Base-by-base conservation (phyloP, 2,888 invertebrate genomes). In the Apodemia duryi region DNA sequence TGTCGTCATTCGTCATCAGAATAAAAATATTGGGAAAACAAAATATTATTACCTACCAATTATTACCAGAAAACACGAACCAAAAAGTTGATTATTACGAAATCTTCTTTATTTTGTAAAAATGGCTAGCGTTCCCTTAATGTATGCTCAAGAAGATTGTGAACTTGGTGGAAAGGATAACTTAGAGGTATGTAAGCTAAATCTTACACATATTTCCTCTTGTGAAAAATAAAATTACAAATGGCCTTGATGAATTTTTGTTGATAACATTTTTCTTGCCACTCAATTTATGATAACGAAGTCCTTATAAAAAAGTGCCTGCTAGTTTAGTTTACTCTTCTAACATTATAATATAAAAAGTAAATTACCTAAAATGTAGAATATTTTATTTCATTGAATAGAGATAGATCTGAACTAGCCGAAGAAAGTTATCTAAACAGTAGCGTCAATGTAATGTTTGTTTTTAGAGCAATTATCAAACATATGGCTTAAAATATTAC, bases 121-220 rank as follows among this genome's bases (percentile, higher is more conserved):
- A 66, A 90, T 91, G 90, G 88, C 93, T 73, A 82, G 92, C 64
- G 91, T 93, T 78, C 94, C 94, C 10, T 82, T 95, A 72, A 93
- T 95, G 83, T 90, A 94, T 70, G 90, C 92, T 43, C 93, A 94
- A 72, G 94, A 94, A 71, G 95, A 95, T 79, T 93, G 94, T 71
- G 95, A 95, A 77, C 86, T 92, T 52, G 95, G 95, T 61, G 95
- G 94, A 70, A 95, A 95, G 77, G 93, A 94, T 75, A 89, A 84
- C 62, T 85, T 91, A 21, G 85, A 91, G 84, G 91, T 91, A 84
- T 80, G 57, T 11, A 66, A 51, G 51, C 29, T 10, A 60, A 29
- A 63, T 62, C 9, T 38, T 64, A 38, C 41, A 46, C 65, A 66
- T 70, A 66, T 65, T 66, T 63, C 61, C 64, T 66, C 38, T 63